Evolutionary conservation across 2,113 vertebrate genomes (phyloP).

Genomic region (Ciconia stormi): DNA sequence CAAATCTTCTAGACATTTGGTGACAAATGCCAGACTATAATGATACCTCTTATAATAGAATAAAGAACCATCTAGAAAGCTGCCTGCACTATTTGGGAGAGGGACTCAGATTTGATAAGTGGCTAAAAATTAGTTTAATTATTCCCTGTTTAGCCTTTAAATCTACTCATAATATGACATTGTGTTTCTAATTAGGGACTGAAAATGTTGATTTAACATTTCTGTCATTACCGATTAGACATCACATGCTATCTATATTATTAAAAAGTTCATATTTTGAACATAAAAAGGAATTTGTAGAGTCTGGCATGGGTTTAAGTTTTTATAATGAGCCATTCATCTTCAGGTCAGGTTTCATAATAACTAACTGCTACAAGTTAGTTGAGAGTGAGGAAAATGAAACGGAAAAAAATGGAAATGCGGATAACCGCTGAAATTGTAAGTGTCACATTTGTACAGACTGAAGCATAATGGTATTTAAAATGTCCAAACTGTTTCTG

Average conservation of each 20-base stretch:
- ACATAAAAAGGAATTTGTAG: conserved; percentile 14
- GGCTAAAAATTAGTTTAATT: conserved; percentile 43
- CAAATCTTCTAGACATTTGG: neutral
- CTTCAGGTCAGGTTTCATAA: conserved; percentile 29
- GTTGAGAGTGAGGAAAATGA: conserved; percentile 18
- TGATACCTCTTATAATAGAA: neutral
- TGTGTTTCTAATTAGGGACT: conserved; percentile 24
- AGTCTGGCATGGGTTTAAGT: neutral
- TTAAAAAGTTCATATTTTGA: neutral
- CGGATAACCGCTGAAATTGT: neutral
- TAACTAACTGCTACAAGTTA: neutral
- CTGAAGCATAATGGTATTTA: neutral
- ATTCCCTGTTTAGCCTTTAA: conserved; percentile 13
- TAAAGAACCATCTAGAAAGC: neutral
- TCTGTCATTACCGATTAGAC: conserved; percentile 21
- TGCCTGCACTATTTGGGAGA: neutral
- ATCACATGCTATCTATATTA: neutral
- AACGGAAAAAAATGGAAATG: conserved; percentile 21
- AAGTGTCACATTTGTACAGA: neutral
- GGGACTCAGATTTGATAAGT: neutral
- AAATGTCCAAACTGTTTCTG: neutral
- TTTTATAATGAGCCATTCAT: conserved; percentile 32
- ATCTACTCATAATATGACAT: neutral
- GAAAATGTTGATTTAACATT: conserved; percentile 34
- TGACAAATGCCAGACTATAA: neutral